These are phyloP conservation scores for Arnoldichthys spilopterus DNA, from an alignment of 2,797 vertebrate genomes.

Conservation along the genomic window DNA sequence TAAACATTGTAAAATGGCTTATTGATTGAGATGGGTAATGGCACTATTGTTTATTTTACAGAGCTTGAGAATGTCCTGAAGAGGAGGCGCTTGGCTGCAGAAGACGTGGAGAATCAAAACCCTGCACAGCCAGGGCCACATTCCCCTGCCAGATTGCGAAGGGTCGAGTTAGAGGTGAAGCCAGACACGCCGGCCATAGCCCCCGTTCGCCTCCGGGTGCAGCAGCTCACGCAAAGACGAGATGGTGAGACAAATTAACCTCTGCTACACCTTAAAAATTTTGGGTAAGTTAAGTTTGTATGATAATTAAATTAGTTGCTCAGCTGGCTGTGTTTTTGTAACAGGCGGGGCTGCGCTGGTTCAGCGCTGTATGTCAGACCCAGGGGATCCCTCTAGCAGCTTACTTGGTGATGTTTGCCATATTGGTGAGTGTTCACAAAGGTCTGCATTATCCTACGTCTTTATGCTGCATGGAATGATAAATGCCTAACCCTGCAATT, in stretches of 20 bases:
- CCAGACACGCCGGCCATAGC: conserved; percentile 73
- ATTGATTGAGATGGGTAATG: not conserved
- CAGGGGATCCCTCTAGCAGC: conserved; percentile 46
- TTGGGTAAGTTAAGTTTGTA: not conserved
- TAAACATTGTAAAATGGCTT: not conserved
- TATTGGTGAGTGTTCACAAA: conserved; percentile 62
- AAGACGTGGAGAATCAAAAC: conserved; percentile 69
- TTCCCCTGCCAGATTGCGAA: conserved; percentile 49
- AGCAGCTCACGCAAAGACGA: conserved; percentile 69
- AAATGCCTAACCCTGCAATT: not conserved
- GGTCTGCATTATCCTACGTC: not conserved
- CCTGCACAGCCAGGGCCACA: conserved; percentile 44
- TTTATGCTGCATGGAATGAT: not conserved
- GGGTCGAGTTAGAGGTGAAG: conserved; percentile 63
- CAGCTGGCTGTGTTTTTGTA: conserved; percentile 7
- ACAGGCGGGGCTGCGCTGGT: conserved; percentile 58
- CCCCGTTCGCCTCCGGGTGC: conserved; percentile 70
- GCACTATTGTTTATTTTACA: conserved; percentile 39
- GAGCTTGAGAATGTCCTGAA: conserved; percentile 70
- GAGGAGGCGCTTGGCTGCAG: conserved; percentile 68
- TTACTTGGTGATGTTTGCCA: conserved; percentile 51
- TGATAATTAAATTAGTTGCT: not conserved
- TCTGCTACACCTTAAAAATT: not conserved
- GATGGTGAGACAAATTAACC: conserved; percentile 63
- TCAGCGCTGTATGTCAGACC: conserved; percentile 73